Percentiles rank a stretch among this genome's conserved stretches.
These are phyloP conservation scores for Aphidoletes aphidimyza DNA, from an alignment of 2,888 invertebrate species.

Conservation along the genomic window DNA sequence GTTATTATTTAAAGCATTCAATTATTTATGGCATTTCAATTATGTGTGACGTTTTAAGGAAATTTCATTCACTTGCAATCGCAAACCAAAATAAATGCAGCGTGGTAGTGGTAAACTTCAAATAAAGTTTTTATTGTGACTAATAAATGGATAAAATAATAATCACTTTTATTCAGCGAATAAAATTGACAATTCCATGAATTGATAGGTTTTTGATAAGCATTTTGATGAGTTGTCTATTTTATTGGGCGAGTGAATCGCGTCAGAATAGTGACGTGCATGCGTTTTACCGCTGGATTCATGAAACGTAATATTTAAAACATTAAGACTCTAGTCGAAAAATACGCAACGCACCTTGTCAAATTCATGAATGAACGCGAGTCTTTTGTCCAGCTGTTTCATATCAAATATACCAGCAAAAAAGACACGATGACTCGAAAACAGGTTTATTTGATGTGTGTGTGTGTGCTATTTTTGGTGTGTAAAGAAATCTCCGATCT, in stretches of 20 bases:
- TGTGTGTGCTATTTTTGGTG: background rate
- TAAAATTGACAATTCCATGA: background rate
- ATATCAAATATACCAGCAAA: background rate
- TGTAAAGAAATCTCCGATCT: background rate
- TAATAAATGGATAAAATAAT: too few relatives aligned
- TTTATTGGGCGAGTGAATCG: too few relatives aligned
- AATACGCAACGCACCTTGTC: background rate
- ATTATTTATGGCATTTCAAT: background rate
- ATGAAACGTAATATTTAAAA: background rate
- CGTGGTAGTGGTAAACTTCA: too few relatives aligned
- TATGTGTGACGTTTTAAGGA: background rate
- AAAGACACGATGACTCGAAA: slow-evolving; percentile 7
- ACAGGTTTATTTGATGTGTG: background rate
- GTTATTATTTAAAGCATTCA: background rate
- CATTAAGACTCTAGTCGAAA: background rate
- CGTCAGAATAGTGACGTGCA: background rate
- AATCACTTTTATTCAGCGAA: too few relatives aligned
- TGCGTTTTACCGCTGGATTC: slow-evolving; percentile 15
- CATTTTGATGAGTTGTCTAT: background rate
- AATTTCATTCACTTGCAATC: too few relatives aligned
- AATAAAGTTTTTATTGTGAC: too few relatives aligned
- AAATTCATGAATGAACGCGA: slow-evolving; percentile 9
- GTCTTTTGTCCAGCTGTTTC: slow-evolving; percentile 37
- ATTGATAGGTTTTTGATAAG: background rate
- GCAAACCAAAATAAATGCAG: too few relatives aligned